Evolutionary conservation across 2,113 vertebrate genomes (phyloP), one percentile per base, ranked within the genome.

Genomic region (Saiga tatarica): DNA sequence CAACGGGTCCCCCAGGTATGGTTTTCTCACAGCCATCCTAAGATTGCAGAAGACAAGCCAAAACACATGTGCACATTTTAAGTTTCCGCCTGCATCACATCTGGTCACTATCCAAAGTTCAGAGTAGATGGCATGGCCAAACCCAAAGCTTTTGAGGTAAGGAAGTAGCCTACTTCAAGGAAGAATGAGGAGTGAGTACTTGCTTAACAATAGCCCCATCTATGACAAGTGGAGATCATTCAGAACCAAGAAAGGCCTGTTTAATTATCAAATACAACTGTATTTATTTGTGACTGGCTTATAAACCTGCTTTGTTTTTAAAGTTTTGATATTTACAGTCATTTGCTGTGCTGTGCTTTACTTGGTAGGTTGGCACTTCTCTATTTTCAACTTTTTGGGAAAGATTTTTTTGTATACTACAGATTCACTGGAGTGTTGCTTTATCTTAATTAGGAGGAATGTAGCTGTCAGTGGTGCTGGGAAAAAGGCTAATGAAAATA

Each of bases 401-500:
- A 97, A 97, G 17, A 3, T 82, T 96, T 21, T 91, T 15, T 84
- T 90, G 57, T 93, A 59, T 50, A 12, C 25, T 96, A 36, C 90
- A 97, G 96, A 98, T 97, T 92, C 60, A 87, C 1, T 94, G 88
- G 95, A 87, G 82, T 95, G 52, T 67, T 93, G 47, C 97, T 96
- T 97, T 96, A 97, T 97, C 98, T 98, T 98, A 98, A 98, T 98
- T 98, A 98, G 88, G 42, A 91, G 82, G 95, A 97, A 98, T 93
- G 94, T 95, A 97, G 95, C 85, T 98, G 93, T 98, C 92, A 97
- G 45, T 42, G 33, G 53, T 96, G 87, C 62, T 89, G 64, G 93
- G 57, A 83, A 97, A 97, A 97, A 97, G 96, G 97, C 84, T 98
- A 98, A 98, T 98, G 97, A 97, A 98, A 98, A 98, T 96, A 97